Conservation (phyloP, 2,888 invertebrate species). For the Didymodactylos carnosus region DNA sequence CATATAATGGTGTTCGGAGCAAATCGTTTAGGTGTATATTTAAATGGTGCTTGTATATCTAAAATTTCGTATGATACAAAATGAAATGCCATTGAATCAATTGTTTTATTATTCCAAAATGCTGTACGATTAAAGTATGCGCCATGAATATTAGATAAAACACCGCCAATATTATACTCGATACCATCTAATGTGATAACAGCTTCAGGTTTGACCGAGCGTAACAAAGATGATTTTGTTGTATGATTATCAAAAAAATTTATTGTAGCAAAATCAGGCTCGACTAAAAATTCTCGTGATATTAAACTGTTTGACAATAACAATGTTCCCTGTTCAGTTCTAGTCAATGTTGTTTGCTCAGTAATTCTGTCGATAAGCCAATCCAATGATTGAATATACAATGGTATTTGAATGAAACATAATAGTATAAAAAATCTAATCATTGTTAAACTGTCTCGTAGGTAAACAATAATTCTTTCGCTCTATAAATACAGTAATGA, state of each 20-base stretch:
- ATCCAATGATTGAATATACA: no score
- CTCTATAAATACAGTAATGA: no score
- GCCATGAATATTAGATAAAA: conserved; percentile 13
- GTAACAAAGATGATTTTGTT: conserved; percentile 15
- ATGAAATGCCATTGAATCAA: conserved; percentile 16
- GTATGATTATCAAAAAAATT: conserved; percentile 15
- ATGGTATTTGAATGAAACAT: no score
- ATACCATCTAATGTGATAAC: conserved; percentile 16
- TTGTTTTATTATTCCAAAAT: conserved; percentile 3
- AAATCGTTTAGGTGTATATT: conserved; percentile 16
- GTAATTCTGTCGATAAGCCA: conserved; percentile 16
- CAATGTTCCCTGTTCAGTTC: neutral
- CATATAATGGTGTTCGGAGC: conserved; percentile 16
- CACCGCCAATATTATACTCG: conserved; percentile 15
- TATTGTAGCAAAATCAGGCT: conserved; percentile 17
- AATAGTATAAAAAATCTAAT: no score
- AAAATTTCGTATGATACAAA: conserved; percentile 6
- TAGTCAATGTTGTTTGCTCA: neutral
- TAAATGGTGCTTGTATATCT: conserved; percentile 15
- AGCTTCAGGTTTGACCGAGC: conserved; percentile 16
- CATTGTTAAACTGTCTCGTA: no score
- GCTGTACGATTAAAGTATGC: conserved; percentile 18
- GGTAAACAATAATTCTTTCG: no score
- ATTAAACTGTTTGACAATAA: conserved; percentile 16
- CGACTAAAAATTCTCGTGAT: conserved; percentile 14